Percentiles rank a stretch among this genome's conserved stretches.
These are phyloP conservation scores for Heterotilapia buettikoferi DNA, from an alignment of 2,113 vertebrate genomes.

Conservation along the genomic window DNA sequence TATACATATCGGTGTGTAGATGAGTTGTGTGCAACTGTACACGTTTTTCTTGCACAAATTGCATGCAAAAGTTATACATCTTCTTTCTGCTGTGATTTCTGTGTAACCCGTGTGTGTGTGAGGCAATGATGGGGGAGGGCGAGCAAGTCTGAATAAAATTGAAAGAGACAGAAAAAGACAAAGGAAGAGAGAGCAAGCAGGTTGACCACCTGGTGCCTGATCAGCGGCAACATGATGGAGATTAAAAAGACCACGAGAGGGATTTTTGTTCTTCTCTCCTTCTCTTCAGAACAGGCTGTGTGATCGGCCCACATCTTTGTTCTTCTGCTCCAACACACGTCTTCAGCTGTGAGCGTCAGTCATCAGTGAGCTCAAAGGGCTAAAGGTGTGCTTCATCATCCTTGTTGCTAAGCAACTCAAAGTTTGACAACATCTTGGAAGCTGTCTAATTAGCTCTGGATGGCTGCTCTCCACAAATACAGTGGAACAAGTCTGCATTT, in stretches of 20 bases:
- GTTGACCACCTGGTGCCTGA: conserved; percentile 40
- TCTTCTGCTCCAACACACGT: not conserved
- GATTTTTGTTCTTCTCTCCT: not conserved
- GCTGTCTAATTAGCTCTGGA: not conserved
- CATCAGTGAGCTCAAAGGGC: not conserved
- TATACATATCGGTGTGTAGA: not conserved
- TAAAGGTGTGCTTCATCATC: not conserved
- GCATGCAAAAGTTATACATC: not conserved
- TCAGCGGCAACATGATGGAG: conserved; percentile 4
- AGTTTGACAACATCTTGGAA: not conserved
- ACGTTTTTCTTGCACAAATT: not conserved
- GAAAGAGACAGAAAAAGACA: conserved; percentile 11
- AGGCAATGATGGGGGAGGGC: not conserved
- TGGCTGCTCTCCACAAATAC: not conserved
- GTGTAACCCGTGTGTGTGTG: not conserved
- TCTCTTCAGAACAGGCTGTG: not conserved
- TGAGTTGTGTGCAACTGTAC: not conserved
- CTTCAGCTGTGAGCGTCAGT: not conserved
- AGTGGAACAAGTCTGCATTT: not conserved
- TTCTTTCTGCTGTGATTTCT: not conserved
- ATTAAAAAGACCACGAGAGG: conserved; percentile 9
- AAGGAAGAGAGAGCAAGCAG: not conserved
- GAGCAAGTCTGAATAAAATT: not conserved
- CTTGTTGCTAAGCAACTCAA: conserved; percentile 11
- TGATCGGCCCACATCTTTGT: not conserved